phyloP scores from a whole-genome alignment of 1,140 invertebrate species.

The Calephelis virginiensis region DNA sequence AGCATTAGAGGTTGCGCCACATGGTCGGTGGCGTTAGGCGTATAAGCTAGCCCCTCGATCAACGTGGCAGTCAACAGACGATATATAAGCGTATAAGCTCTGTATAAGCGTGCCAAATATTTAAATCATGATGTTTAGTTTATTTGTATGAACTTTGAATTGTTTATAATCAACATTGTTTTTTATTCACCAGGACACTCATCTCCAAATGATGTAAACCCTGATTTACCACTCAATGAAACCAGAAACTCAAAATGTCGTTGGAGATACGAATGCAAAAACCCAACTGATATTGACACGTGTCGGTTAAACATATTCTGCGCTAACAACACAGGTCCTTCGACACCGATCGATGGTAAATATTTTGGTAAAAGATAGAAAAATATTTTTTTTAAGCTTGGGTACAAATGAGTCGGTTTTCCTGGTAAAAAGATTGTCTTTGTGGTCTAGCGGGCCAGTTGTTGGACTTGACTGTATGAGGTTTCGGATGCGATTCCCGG shows the following conservation, averaged over 20 bases:
- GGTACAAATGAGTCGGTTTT: not conserved
- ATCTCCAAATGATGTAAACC: not conserved
- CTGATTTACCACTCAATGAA: not conserved
- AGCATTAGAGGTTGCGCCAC: no score
- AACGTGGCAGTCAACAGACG: no score
- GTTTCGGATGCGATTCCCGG: no score
- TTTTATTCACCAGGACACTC: not conserved
- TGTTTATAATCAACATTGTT: not conserved
- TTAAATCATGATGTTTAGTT: no score
- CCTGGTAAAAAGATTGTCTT: not conserved
- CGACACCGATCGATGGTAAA: constrained; percentile 27
- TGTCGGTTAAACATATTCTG: constrained; percentile 42
- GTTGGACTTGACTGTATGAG: no score
- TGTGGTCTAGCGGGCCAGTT: no score
- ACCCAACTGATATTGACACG: constrained; percentile 41
- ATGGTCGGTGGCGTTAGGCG: no score
- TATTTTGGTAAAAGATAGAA: not conserved
- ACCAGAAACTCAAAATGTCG: constrained; percentile 28
- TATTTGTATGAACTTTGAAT: no score
- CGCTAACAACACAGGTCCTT: constrained; percentile 12
- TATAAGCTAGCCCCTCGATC: no score
- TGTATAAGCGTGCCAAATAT: no score
- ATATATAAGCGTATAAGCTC: no score
- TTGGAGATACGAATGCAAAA: constrained; percentile 44
- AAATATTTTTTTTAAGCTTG: not conserved